Evolutionary conservation across 2,888 invertebrate genomes (phyloP), one percentile per base, ranked within the genome.

Genomic region (Dryococelus australis): DNA sequence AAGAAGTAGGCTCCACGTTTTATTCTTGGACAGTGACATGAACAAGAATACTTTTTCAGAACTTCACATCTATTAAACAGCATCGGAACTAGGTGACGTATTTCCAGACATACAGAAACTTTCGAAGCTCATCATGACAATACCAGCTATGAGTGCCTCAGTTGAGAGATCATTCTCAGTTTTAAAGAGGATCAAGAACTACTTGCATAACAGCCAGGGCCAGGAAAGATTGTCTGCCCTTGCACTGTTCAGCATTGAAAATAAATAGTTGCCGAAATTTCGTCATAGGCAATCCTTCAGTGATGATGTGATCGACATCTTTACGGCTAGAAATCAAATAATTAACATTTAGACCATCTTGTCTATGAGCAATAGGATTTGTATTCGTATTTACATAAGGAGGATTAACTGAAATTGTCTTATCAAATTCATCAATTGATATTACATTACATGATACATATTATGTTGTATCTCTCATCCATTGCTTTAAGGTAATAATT

Each of bases 141-240:
- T 43, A 85, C 85, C n/a, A n/a, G n/a, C n/a, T n/a, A n/a, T n/a
- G 26, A 85, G 85, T 85, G 85, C 85, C n/a, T 47, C 85, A 47
- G 47, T 27, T 47, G 85, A 85, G 85, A 43, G 20, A 51, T 47
- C 20, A 26, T 85, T 85, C 13, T 85, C 85, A 51, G 43, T n/a
- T 85, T 43, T 85, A 85, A 85, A 43, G 20, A 0, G 9, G 8
- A 51, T 85, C 0, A 85, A 85, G 24, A 1, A 85, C 85, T 47
- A 85, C 51, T 51, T 85, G 27, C 43, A 51, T 20, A 85, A 35
- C 85, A 85, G 47, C 43, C 51, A 85, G 51, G 9, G 51, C 43
- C 85, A 85, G 85, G 85, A 43, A 43, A 85, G 27, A 85, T 26
- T 83, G 28, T 43, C 47, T 16, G 16, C 43, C n/a, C 26, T 85